These are phyloP conservation scores for Celastrina argiolus DNA, from an alignment of 2,888 invertebrate species.

Conservation along the genomic window DNA sequence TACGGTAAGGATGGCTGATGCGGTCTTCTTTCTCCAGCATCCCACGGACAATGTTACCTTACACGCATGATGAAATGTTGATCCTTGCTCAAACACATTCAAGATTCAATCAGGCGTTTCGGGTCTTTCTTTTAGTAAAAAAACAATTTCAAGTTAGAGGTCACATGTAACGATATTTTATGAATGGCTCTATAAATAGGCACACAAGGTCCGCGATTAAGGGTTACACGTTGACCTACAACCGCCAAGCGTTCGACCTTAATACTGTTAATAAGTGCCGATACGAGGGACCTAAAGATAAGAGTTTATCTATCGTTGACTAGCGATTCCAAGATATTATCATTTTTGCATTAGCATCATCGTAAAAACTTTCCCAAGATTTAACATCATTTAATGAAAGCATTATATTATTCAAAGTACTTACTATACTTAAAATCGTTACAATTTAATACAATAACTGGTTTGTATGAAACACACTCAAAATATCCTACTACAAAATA, in stretches of 20 bases:
- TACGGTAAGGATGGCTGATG: too few species aligned
- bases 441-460: too few species aligned
- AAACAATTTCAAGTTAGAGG: background rate
- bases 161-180: background rate
- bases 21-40: too few species aligned
- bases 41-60: too few species aligned
- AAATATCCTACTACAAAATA: too few species aligned
- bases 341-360: background rate
- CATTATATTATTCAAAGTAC: too few species aligned
- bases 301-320: constrained; percentile 4
- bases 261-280: background rate
- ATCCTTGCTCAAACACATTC: too few species aligned
- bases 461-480: too few species aligned
- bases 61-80: too few species aligned
- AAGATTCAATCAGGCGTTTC: too few species aligned
- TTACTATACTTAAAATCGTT: too few species aligned
- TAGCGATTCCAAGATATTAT: background rate
- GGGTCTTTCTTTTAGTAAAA: background rate
- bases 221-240: constrained; percentile 14
- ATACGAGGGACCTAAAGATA: constrained; percentile 11
- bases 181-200: constrained; percentile 18
- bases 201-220: constrained; percentile 6
- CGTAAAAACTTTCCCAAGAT: background rate
- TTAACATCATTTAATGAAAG: too few species aligned
- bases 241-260: constrained; percentile 1